phyloP scores from a whole-genome alignment of 2,113 vertebrate genomes.

The Sapayoa aenigma region DNA sequence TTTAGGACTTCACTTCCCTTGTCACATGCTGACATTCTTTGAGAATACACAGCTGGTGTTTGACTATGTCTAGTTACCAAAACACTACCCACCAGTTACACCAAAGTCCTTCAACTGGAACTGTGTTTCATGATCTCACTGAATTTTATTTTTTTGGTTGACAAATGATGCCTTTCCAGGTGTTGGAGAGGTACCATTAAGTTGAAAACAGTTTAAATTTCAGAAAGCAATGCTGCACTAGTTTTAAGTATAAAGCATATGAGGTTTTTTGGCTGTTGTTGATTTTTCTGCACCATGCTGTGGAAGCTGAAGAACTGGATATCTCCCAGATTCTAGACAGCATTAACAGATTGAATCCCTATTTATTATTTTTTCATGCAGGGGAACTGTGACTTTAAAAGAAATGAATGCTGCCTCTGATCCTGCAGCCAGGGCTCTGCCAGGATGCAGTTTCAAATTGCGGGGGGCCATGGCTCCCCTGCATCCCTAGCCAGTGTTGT shows the following conservation, averaged over 20 bases:
- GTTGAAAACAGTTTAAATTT: background rate
- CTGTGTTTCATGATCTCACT: background rate
- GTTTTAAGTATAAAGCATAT: background rate
- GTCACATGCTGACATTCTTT: background rate
- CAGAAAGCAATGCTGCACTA: background rate
- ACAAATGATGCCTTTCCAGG: background rate
- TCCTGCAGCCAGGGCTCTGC: background rate
- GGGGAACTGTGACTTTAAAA: background rate
- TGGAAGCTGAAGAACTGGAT: background rate
- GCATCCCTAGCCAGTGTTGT: background rate
- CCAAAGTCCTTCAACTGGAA: background rate
- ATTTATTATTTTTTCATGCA: background rate
- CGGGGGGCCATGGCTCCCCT: rapidly evolving
- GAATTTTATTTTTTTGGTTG: background rate
- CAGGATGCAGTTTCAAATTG: background rate
- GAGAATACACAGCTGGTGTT: background rate
- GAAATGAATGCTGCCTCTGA: background rate
- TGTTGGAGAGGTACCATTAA: background rate
- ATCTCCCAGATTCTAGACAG: background rate
- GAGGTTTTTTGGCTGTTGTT: background rate
- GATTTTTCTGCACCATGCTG: background rate
- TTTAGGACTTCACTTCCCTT: background rate
- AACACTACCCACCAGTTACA: background rate
- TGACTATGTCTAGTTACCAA: background rate
- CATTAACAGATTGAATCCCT: background rate